Conservation (phyloP, 1,140 invertebrate species). For the Drosophila pseudoobscura region DNA sequence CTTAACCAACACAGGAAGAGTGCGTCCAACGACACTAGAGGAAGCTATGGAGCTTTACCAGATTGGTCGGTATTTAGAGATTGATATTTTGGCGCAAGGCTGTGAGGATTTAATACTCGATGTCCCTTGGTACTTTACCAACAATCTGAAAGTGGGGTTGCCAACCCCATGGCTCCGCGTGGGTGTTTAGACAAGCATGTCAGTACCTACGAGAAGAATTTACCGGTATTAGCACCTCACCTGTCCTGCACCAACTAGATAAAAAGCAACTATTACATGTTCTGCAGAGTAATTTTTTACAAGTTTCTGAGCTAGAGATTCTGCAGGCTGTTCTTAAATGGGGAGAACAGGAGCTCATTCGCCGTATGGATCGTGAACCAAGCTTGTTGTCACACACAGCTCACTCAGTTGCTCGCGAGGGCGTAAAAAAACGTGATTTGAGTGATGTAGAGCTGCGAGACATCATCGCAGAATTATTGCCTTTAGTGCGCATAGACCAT, state of each 20-base stretch:
- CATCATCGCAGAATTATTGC: constrained; percentile 92
- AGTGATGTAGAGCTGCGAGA: constrained; percentile 94
- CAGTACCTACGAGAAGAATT: constrained; percentile 90
- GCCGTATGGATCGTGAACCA: constrained; percentile 93
- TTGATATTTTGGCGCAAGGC: constrained; percentile 90
- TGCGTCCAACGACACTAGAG: no score
- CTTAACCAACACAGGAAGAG: no score
- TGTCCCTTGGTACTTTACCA: constrained; percentile 92
- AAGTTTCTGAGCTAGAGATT: constrained; percentile 95
- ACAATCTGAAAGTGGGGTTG: constrained; percentile 92
- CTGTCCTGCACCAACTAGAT: constrained; percentile 91
- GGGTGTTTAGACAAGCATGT: constrained; percentile 94
- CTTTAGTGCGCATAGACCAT: constrained; percentile 94
- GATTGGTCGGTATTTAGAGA: no score
- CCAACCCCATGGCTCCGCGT: constrained; percentile 94
- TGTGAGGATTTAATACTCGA: constrained; percentile 98
- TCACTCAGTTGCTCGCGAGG: constrained; percentile 87
- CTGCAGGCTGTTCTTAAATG: constrained; percentile 94
- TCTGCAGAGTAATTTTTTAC: constrained; percentile 94
- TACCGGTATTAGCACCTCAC: constrained; percentile 73
- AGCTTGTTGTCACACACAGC: constrained; percentile 87
- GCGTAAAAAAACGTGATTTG: constrained; percentile 92
- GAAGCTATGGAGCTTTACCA: constrained; percentile 84
- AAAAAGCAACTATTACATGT: constrained; percentile 91
- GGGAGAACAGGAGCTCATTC: constrained; percentile 93